phyloP scores from a whole-genome alignment of 2,888 invertebrate species.

The Phania funesta region DNA sequence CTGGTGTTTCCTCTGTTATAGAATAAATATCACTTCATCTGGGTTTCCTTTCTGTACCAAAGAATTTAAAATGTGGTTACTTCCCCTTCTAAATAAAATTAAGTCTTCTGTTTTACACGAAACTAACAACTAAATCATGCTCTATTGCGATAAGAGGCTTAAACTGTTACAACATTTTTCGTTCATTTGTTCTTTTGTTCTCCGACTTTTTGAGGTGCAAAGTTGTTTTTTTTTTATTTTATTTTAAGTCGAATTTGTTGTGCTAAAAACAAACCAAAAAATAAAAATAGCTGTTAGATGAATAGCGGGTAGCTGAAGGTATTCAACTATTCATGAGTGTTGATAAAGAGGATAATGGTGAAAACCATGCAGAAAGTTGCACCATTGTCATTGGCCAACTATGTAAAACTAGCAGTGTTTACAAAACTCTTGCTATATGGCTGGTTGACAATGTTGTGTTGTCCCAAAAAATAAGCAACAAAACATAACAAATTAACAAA shows the following conservation, averaged over 20 bases:
- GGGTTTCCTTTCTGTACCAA: no score
- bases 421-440: not conserved
- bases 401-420: conserved; percentile 16
- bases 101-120: conserved; percentile 43
- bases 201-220: not conserved
- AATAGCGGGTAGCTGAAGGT: no score
- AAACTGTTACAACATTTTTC: conserved; percentile 53
- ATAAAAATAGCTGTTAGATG: no score
- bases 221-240: not conserved
- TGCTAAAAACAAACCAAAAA: not conserved
- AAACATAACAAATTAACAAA: no score
- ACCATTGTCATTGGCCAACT: not conserved
- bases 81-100: no score
- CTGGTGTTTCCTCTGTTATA: no score
- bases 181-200: conserved; percentile 19
- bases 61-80: no score
- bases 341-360: not conserved
- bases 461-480: no score
- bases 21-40: no score
- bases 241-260: conserved; percentile 15
- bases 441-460: not conserved
- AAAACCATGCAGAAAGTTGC: not conserved
- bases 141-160: conserved; percentile 59
- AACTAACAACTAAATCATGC: conserved; percentile 52
- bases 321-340: not conserved